Base-by-base conservation (phyloP, 2,797 vertebrate species). In the Tolypeutes matacus region DNA sequence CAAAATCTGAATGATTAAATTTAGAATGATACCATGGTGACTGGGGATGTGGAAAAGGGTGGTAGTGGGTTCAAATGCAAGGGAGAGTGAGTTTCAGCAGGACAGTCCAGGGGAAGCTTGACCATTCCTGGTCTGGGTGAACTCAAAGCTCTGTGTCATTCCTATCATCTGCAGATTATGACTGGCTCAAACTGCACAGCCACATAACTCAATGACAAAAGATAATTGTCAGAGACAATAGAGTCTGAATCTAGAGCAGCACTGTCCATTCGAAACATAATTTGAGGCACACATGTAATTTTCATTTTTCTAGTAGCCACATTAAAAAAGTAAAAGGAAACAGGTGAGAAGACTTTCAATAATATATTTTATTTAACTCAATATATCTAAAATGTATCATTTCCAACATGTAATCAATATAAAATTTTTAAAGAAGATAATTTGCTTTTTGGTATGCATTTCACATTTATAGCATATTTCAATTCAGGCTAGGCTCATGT, bases 311-410 rank as follows among this genome's bases (percentile, higher is more conserved):
- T n/a, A 69, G 58, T 29, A 46, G 42, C 36, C 11, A 53, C 13
- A 76, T 65, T 91, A 58, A 77, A 88, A 87, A 62, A 70, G 46
- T 18, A 65, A 91, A 93, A 75, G 72, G 27, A 86, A 93, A 64
- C 9, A 87, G 51, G 15, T 53, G 51, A 53, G 64, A 60, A 12
- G 15, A 60, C 5, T 0, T 64, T 60, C 70, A 34, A 39, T 46
- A 72, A 83, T 34, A 49, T 18, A 46, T 23, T 85, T 93, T 76
- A 76, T 75, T 90, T 70, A 75, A 60, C 3, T 2, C 7, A 60
- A 65, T 46, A 42, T 42, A 51, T 39, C 7, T 77, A 87, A 86
- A 87, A 29, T 75, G 10, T 21, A 72, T 87, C 10, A 62, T 51
- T 86, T 80, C 14, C 18, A 69, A n/a, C 46, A 27, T 51, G 17